Conservation (phyloP, 2,797 vertebrate species). For the Peromyscus aztecus region DNA sequence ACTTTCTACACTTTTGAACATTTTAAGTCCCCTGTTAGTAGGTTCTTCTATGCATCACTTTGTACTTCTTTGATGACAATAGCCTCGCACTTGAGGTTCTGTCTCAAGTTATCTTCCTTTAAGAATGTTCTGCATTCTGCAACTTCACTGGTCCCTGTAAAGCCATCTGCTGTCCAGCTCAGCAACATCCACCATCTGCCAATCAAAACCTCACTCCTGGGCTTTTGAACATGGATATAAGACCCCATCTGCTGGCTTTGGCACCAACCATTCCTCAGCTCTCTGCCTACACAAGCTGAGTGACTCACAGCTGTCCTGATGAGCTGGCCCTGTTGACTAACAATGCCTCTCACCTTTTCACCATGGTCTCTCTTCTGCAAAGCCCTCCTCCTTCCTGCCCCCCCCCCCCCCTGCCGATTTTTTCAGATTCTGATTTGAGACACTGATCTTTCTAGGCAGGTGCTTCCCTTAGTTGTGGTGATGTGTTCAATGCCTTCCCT, state of each 20-base stretch:
- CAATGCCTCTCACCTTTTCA: not conserved
- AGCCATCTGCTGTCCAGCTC: not conserved
- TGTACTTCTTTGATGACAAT: not conserved
- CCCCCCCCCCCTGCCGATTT: too few relatives aligned
- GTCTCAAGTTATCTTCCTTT: not conserved
- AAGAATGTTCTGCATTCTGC: not conserved
- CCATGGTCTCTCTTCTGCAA: not conserved
- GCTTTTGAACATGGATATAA: not conserved
- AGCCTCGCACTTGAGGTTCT: not conserved
- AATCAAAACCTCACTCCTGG: not conserved
- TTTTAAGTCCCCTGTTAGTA: not conserved
- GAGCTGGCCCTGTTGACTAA: not conserved
- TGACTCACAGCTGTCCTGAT: too few relatives aligned
- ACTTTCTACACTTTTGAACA: not conserved
- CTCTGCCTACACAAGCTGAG: not conserved
- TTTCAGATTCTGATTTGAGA: not conserved
- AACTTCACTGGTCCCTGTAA: not conserved
- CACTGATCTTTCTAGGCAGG: too few relatives aligned
- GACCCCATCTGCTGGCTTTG: not conserved
- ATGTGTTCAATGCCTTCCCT: not conserved
- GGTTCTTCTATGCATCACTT: not conserved
- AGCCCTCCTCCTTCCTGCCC: not conserved
- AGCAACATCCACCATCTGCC: rapidly evolving
- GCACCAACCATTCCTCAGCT: rapidly evolving
- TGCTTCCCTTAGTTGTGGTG: too few relatives aligned